phyloP scores from a whole-genome alignment of 2,888 invertebrate species.

The Ophion ventricosus region DNA sequence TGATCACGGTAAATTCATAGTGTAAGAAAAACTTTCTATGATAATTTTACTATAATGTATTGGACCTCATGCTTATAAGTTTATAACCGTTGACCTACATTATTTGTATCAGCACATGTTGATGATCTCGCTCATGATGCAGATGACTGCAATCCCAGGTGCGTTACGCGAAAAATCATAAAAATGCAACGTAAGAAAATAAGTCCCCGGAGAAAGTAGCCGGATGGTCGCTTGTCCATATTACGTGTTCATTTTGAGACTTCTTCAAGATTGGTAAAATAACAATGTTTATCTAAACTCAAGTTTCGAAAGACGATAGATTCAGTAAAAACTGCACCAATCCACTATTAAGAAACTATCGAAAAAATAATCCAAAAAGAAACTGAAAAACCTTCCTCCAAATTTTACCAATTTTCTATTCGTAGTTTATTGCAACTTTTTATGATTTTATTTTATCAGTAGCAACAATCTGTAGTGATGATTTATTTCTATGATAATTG shows the following conservation, averaged over 20 bases:
- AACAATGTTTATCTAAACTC: neutral
- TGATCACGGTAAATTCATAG: too few species aligned
- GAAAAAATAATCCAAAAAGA: neutral
- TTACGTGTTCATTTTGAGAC: neutral
- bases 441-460: neutral
- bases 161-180: neutral
- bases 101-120: neutral
- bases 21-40: neutral
- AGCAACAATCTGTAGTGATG: neutral
- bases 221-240: neutral
- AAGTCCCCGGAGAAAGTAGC: neutral
- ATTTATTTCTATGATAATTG: conserved; percentile 25
- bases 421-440: neutral
- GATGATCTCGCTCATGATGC: neutral
- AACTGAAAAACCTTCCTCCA: neutral
- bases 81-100: neutral
- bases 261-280: neutral
- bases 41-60: neutral
- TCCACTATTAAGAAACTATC: neutral
- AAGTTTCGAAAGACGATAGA: neutral
- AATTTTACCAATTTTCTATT: neutral
- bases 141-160: neutral
- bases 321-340: neutral
- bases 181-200: neutral
- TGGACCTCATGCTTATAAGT: neutral